Base-by-base conservation (phyloP, 2,113 vertebrate species). In the Setophaga kirtlandii region DNA sequence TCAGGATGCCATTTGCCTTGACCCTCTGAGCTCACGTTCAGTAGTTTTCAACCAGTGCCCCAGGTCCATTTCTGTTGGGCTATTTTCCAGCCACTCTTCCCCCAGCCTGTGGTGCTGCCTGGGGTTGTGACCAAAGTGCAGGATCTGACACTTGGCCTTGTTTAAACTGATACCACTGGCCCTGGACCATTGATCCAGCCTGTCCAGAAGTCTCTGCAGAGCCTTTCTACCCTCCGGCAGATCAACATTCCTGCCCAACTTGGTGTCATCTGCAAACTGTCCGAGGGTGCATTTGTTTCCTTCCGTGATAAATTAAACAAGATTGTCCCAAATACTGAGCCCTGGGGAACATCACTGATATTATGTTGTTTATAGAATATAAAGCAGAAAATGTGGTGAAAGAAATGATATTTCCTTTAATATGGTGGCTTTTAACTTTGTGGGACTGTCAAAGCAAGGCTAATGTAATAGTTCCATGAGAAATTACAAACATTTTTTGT, bases 71-170 rank as follows among this genome's bases (percentile, higher is more conserved):
- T 55, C 76, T 42, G 5, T 7, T 9, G 14, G 19, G 35, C 5
- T 11, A 14, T 5, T 92, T 81, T 56, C 33, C 39, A 75, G 37
- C 5, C 44, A 22, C 13, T 64, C 16, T 71, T 15, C 4, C 23
- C 10, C 23, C 11, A 58, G 69, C 31, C 19, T 56, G 41, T 44
- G 70, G 47, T 5, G 2, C 23, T 68, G 39, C 25, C 9, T 23
- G 20, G 0, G 0, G 28, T 9, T 63, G 35, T 31, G 15, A 64
- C 9, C 4, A 2, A 63, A 63, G 30, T 14, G 50, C 5, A 52
- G 37, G 28, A 46, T 39, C 5, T 2, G 14, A 31, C 33, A 63
- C 15, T 24, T 14, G 13, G 12, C 9, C 30, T 28, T 59, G 30
- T 21, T 33, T 15, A 64, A 77, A 15, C 21, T 65, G 31, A 53